Evolutionary conservation across 1,140 invertebrate species (phyloP).

Genomic region (Drosophila repleta): DNA sequence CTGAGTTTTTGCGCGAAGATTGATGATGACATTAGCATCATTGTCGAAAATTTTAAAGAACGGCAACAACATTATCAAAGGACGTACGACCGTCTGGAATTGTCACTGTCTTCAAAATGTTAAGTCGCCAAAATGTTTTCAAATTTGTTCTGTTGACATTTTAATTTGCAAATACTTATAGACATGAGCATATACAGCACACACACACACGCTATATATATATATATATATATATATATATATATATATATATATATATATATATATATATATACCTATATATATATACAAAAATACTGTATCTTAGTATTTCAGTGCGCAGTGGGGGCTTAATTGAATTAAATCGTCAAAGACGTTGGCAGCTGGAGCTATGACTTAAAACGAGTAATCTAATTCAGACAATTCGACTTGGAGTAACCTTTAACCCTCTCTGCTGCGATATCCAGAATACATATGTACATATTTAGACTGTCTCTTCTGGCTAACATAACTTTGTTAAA

Average conservation of each 20-base stretch:
- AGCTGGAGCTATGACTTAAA: slow-evolving; percentile 4
- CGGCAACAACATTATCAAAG: slow-evolving; percentile 44
- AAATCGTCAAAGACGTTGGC: slow-evolving; percentile 71
- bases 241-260: background rate
- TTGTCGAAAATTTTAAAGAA: slow-evolving; percentile 76
- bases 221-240: background rate
- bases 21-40: slow-evolving; percentile 83
- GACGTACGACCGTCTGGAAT: slow-evolving; percentile 38
- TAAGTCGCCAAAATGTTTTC: slow-evolving; percentile 47
- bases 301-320: no score
- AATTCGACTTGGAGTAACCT: no score
- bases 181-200: slow-evolving; percentile 15
- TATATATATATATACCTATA: background rate
- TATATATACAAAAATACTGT: background rate
- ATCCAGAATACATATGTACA: no score
- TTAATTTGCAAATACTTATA: slow-evolving; percentile 78
- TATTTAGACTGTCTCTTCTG: no score
- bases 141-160: slow-evolving; percentile 62
- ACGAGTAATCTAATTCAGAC: background rate
- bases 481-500: no score
- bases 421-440: no score
- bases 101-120: slow-evolving; percentile 20
- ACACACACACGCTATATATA: background rate
- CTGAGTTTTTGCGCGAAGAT: slow-evolving; percentile 72
- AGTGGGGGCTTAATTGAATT: slow-evolving; percentile 83